Percentiles rank a stretch among this genome's conserved stretches.
Conservation (phyloP, 2,797 vertebrate species). For the Coendou prehensilis region DNA sequence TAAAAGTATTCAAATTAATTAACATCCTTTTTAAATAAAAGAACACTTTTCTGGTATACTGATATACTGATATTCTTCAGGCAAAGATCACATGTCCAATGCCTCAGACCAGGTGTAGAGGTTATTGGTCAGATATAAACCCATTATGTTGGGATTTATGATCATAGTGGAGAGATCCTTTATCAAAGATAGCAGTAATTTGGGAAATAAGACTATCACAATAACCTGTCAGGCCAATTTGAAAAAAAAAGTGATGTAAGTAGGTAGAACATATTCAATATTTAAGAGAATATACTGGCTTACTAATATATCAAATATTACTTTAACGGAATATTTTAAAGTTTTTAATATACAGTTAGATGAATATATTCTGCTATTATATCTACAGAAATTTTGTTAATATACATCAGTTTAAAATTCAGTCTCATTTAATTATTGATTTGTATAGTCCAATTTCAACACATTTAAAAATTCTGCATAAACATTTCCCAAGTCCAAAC, state of each 20-base stretch:
- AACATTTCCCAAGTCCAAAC: neutral
- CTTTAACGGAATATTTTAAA: constrained; percentile 4
- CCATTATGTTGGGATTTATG: neutral
- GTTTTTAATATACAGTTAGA: neutral
- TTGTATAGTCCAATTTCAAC: neutral
- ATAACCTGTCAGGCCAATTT: neutral
- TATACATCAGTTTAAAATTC: neutral
- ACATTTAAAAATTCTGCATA: constrained; percentile 47
- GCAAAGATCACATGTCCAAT: neutral
- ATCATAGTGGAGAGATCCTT: neutral
- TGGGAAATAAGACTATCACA: neutral
- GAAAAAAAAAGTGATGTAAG: neutral
- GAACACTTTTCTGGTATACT: neutral
- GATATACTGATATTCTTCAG: neutral
- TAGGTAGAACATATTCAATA: constrained; percentile 10
- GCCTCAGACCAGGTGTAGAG: neutral
- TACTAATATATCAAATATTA: neutral
- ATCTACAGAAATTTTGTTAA: neutral
- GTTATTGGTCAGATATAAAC: constrained; percentile 40
- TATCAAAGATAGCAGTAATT: neutral
- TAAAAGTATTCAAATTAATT: neutral
- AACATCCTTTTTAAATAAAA: neutral
- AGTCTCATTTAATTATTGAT: constrained; percentile 1
- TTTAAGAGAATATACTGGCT: neutral
- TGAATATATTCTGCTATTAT: neutral